Conservation (phyloP, 2,888 invertebrate genomes). For the Drosophila multiciliata region DNA sequence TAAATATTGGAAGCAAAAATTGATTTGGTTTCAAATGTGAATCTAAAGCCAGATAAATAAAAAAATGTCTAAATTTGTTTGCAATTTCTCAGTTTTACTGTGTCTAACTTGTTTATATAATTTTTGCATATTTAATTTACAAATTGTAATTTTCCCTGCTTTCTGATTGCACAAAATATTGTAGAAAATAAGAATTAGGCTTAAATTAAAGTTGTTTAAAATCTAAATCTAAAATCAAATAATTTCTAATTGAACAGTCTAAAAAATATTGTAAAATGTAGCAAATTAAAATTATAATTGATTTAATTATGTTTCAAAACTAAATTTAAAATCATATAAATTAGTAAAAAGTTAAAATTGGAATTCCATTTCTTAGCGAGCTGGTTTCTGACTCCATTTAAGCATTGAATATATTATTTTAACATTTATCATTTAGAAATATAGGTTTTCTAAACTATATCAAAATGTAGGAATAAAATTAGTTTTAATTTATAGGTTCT, state of each 20-base stretch:
- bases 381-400: neutral
- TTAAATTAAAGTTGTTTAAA: too few relatives aligned
- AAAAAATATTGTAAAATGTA: neutral
- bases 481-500: neutral
- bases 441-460: neutral
- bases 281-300: neutral
- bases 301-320: neutral
- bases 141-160: too few relatives aligned
- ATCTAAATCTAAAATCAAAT: neutral
- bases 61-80: too few relatives aligned
- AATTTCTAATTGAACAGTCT: too few relatives aligned
- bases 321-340: neutral
- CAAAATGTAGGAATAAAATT: neutral
- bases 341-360: neutral
- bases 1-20: neutral
- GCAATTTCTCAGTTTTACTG: too few relatives aligned
- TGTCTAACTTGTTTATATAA: too few relatives aligned
- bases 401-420: too few relatives aligned
- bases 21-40: too few relatives aligned
- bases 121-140: too few relatives aligned
- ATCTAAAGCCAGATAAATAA: too few relatives aligned
- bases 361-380: neutral
- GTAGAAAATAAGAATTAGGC: too few relatives aligned
- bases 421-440: neutral
- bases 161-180: too few relatives aligned